A percentile compares a stretch with the other conserved stretches of the same genome.
These are phyloP conservation scores for Brachionus rubens DNA, from an alignment of 1,140 invertebrate species.

Conservation along the genomic window DNA sequence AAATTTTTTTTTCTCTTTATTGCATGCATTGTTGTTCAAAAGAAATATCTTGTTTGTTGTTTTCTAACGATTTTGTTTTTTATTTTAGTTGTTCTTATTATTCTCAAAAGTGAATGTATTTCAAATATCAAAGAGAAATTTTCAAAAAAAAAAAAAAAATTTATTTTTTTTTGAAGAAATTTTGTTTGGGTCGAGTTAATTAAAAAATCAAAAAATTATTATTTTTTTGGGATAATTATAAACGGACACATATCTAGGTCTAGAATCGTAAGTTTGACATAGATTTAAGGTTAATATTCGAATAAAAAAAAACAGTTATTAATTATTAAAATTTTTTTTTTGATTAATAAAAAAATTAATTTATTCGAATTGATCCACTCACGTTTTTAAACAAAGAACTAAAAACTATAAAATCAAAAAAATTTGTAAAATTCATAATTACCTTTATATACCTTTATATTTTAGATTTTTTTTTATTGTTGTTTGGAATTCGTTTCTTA, in stretches of 20 bases:
- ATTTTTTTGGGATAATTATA: background rate
- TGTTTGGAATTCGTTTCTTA: background rate
- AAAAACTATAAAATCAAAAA: background rate
- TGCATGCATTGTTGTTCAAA: background rate
- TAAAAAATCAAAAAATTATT: too few species aligned
- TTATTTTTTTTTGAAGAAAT: too few species aligned
- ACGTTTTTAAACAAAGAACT: background rate
- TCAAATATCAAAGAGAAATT: too few species aligned
- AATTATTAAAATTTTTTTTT: background rate
- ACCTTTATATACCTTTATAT: conserved; percentile 20
- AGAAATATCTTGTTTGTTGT: conserved; percentile 19
- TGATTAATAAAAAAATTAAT: conserved; percentile 16
- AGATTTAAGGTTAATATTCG: conserved; percentile 2
- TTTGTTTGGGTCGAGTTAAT: background rate
- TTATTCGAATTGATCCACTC: conserved; percentile 12
- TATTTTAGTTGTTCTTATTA: too few species aligned
- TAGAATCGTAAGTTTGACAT: conserved; percentile 19
- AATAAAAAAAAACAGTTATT: conserved; percentile 18
- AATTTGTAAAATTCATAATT: conserved; percentile 29
- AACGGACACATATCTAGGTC: too few species aligned
- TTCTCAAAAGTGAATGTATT: too few species aligned
- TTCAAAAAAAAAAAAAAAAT: too few species aligned
- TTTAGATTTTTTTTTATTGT: conserved; percentile 13
- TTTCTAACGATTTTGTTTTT: background rate
- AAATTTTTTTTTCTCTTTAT: background rate